These are phyloP conservation scores for Fukomys damarensis DNA, from an alignment of 2,113 vertebrate genomes.

Conservation along the genomic window DNA sequence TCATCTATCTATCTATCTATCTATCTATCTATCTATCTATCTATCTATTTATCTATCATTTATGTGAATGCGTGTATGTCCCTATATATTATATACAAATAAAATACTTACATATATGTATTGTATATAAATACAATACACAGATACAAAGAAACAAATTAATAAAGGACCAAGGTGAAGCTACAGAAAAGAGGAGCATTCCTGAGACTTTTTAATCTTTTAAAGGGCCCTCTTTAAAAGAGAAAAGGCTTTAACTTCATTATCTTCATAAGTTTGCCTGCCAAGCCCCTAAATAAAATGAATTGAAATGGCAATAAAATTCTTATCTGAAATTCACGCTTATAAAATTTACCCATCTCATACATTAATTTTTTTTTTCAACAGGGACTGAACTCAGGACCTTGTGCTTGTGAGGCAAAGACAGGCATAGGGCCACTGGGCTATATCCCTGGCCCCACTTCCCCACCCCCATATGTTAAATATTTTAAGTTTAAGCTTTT, in stretches of 20 bases:
- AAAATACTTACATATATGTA: no score
- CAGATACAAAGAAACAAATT: background rate
- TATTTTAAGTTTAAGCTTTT: background rate
- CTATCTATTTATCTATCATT: background rate
- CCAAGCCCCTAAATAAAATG: background rate
- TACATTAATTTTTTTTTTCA: no score
- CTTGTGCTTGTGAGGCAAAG: no score
- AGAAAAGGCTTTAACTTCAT: background rate
- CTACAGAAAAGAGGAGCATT: background rate
- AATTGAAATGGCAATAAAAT: slow-evolving; percentile 23
- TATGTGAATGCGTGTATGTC: background rate
- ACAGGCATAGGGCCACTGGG: no score
- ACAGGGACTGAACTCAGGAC: no score
- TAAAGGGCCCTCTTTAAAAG: background rate
- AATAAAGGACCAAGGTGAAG: background rate
- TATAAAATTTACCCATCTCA: background rate
- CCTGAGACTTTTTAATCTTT: background rate
- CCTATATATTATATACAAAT: background rate
- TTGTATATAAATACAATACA: background rate
- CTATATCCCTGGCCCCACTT: no score
- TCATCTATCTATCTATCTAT: background rate
- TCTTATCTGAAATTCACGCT: slow-evolving; percentile 32
- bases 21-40: background rate
- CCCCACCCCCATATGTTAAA: no score
- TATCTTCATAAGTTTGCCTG: background rate